Conservation (phyloP, 2,113 vertebrate genomes). For the Ahaetulla prasina region DNA sequence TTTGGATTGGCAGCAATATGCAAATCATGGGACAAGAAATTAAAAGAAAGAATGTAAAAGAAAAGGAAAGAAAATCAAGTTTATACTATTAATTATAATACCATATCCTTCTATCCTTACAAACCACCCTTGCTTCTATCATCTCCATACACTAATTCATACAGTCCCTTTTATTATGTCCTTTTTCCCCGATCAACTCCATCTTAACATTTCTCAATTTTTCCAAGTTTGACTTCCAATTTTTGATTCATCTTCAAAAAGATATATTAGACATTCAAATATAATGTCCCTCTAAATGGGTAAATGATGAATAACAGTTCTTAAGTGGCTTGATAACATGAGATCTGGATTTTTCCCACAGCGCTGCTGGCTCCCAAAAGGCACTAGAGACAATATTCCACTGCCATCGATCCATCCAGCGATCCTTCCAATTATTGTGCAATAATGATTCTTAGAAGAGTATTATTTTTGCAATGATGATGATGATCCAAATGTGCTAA, state of each 20-base stretch:
- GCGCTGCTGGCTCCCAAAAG: background rate
- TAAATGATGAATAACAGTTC: background rate
- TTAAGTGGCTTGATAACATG: background rate
- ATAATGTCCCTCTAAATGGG: background rate
- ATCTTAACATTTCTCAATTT: background rate
- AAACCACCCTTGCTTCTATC: background rate
- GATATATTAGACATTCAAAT: background rate
- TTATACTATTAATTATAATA: background rate
- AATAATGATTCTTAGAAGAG: background rate
- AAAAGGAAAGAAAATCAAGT: background rate
- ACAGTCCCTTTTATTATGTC: background rate
- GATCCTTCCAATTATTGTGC: background rate
- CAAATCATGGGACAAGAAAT: background rate
- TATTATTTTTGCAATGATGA: background rate
- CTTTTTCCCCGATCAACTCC: background rate
- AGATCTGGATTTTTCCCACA: background rate
- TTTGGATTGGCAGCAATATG: background rate
- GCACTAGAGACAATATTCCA: background rate
- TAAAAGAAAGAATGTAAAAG: background rate
- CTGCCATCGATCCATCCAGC: background rate
- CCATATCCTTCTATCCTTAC: background rate
- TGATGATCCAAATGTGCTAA: background rate
- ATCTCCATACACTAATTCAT: background rate
- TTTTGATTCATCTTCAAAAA: background rate
- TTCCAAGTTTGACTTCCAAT: background rate